Evolutionary conservation across 2,888 invertebrate species (phyloP), one percentile per base, ranked within the genome.

Genomic region (Megaustenia siamemsis): DNA sequence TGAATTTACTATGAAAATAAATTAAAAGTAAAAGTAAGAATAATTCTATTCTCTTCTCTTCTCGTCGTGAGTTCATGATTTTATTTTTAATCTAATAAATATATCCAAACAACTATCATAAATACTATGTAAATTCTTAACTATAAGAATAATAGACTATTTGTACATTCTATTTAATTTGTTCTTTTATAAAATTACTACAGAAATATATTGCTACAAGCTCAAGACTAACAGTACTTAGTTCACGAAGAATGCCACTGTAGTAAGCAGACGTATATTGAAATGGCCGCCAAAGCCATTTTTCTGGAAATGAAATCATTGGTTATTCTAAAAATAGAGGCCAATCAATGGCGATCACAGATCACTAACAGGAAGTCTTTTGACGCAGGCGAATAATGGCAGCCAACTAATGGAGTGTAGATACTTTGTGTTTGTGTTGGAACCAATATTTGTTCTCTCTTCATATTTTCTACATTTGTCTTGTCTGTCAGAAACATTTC

Each of bases 321-420:
- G 88, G 87, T 56, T 78, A n/a, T 21, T 35, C 69, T 45, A 66
- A 73, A 21, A 35, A 40, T 38, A 68, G 24, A 38, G 84, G 24
- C 87, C 88, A 87, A 87, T 87, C 82, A 75, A 45, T 53, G 56
- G 32, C 35, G 38, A 35, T 86, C 40, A 85, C 80, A 81, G 60
- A 56, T 28, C 40, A 28, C n/a, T 32, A 76, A 78, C 77, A 85
- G 88, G 88, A 88, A 87, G 88, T 88, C 79, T 82, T 83, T 79
- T 88, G 87, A 88, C 88, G 88, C 86, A 88, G 85, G 84, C 85
- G 84, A 71, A 85, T 83, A 87, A 88, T 87, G 88, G 88, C 87
- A 86, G 87, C 78, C 85, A 85, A 80, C 81, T 32, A 76, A 24
- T 43, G 35, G 82, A 82, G 71, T n/a, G n/a, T 49, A 68, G 49